phyloP scores from a whole-genome alignment of 2,888 invertebrate species.

The Carterocephalus palaemon region DNA sequence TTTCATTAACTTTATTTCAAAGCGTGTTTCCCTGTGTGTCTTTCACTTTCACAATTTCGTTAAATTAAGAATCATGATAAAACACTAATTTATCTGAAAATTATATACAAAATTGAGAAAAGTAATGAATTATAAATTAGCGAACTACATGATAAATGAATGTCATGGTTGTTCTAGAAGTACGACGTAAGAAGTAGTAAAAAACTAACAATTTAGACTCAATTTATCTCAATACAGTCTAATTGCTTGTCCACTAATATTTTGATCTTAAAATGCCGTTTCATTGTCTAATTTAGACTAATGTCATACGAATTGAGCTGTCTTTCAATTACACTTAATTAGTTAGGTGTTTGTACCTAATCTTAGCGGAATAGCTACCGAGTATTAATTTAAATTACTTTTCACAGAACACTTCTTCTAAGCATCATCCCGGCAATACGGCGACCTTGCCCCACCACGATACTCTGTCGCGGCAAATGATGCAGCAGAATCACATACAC shows the following conservation, averaged over 20 bases:
- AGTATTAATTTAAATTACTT: neutral
- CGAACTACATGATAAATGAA: too few relatives aligned
- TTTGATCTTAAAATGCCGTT: conserved; percentile 11
- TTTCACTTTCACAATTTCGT: too few relatives aligned
- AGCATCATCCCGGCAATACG: conserved; percentile 83
- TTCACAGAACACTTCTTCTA: conserved; percentile 91
- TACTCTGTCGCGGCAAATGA: conserved; percentile 71
- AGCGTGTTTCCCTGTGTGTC: too few relatives aligned
- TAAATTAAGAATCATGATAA: too few relatives aligned
- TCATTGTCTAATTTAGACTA: conserved; percentile 17
- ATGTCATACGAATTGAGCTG: conserved; percentile 34
- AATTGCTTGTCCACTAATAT: conserved; percentile 21
- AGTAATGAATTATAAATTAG: too few relatives aligned
- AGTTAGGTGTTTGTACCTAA: too few relatives aligned
- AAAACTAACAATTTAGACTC: conserved; percentile 2
- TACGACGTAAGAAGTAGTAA: too few relatives aligned
- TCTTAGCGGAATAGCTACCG: too few relatives aligned
- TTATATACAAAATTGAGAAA: too few relatives aligned
- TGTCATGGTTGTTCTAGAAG: too few relatives aligned
- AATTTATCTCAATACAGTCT: conserved; percentile 11
- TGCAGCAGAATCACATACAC: conserved; percentile 73
- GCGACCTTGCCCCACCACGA: conserved; percentile 83
- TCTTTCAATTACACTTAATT: conserved; percentile 31
- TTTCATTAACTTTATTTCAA: too few relatives aligned
- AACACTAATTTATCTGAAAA: too few relatives aligned